These are phyloP conservation scores for Athalia circularis DNA, from an alignment of 2,888 invertebrate species.

Conservation along the genomic window DNA sequence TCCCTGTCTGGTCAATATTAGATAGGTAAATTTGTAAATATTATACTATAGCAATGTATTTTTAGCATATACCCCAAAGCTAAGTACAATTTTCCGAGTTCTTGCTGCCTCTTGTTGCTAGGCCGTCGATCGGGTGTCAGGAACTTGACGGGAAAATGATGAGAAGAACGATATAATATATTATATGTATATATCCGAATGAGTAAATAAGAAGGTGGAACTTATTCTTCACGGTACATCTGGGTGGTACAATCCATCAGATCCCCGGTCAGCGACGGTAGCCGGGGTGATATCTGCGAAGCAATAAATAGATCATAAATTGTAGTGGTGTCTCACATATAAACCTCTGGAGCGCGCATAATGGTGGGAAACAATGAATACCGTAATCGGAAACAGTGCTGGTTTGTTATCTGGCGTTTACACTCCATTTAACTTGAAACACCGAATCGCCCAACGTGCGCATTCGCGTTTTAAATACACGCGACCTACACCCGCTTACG, in stretches of 20 bases:
- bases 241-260: conserved; percentile 3
- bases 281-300: conserved; percentile 48
- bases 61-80: background rate
- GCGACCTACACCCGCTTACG: conserved; percentile 60
- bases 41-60: conserved; percentile 19
- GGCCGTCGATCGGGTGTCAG: too few species aligned
- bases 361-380: conserved; percentile 75
- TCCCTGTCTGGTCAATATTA: conserved; percentile 74
- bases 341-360: conserved; percentile 73
- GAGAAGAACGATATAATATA: too few species aligned
- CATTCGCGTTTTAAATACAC: conserved; percentile 72
- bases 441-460: conserved; percentile 69
- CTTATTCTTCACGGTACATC: background rate
- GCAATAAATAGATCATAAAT: conserved; percentile 73
- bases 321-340: conserved; percentile 68
- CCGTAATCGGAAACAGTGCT: conserved; percentile 74
- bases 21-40: conserved; percentile 67
- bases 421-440: conserved; percentile 75
- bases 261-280: conserved; percentile 23
- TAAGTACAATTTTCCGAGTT: too few species aligned
- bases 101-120: too few species aligned
- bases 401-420: conserved; percentile 75
- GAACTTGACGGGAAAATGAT: too few species aligned
- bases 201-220: conserved; percentile 2
- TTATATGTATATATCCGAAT: too few species aligned